phyloP scores from a whole-genome alignment of 2,797 vertebrate genomes.

The Enteromius trimaculatus region DNA sequence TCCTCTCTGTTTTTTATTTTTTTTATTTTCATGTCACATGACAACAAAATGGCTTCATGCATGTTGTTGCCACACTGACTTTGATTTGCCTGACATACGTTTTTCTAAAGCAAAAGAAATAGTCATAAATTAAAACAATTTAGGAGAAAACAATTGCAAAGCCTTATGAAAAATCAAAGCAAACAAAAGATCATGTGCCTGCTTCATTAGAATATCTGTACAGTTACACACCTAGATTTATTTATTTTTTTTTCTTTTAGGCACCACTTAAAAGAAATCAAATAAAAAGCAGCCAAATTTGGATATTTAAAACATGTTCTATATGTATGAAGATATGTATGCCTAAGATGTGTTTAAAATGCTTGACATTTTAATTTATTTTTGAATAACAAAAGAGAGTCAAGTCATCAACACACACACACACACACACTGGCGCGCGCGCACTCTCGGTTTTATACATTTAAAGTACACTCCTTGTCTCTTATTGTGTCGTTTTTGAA shows the following conservation, averaged over 20 bases:
- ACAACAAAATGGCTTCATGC: not conserved
- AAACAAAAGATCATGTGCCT: not conserved
- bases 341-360: not conserved
- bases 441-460: not conserved
- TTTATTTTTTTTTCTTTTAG: not conserved
- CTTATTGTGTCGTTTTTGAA: constrained; percentile 51
- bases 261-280: not conserved
- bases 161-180: not conserved
- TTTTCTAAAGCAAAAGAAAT: not conserved
- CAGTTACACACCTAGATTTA: not conserved
- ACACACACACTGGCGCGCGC: not conserved
- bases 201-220: no score
- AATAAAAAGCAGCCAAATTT: not conserved
- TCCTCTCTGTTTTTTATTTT: not conserved
- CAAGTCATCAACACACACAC: not conserved
- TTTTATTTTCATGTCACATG: not conserved
- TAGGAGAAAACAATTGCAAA: not conserved
- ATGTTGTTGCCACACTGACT: not conserved
- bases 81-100: not conserved
- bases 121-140: no score
- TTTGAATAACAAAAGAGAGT: not conserved
- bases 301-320: not conserved
- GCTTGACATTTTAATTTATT: not conserved
- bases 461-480: constrained; percentile 11
- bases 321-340: no score